Evolutionary conservation across 2,797 vertebrate genomes (phyloP).

Genomic region (Anguilla megastoma): DNA sequence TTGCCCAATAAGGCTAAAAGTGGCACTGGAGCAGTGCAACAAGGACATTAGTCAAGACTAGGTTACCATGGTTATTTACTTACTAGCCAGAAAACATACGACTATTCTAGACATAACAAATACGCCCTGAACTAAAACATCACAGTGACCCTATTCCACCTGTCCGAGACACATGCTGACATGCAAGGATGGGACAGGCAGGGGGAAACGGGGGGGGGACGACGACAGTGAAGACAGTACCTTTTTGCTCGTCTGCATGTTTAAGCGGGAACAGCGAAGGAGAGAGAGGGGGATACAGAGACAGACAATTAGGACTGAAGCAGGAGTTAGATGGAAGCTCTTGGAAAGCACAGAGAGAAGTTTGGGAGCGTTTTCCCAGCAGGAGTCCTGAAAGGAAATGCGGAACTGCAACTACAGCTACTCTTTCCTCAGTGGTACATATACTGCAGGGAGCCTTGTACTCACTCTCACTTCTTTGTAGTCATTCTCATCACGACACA

Average conservation of each 20-base stretch:
- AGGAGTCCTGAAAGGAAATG: neutral
- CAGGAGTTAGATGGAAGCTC: neutral
- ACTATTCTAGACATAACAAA: slow-evolving; percentile 4
- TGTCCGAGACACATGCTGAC: neutral
- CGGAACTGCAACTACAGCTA: neutral
- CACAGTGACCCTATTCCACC: neutral
- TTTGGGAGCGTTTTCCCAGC: neutral
- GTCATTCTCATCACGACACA: neutral
- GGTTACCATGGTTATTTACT: neutral
- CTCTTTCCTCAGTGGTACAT: neutral
- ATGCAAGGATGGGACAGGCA: neutral
- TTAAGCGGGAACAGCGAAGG: slow-evolving; percentile 33
- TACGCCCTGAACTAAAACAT: neutral
- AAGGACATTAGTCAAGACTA: neutral
- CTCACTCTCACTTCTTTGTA: neutral
- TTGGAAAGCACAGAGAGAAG: neutral
- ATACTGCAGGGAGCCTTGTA: neutral
- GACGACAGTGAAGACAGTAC: slow-evolving; percentile 63
- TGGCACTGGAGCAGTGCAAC: neutral
- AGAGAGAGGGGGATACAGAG: rapidly evolving
- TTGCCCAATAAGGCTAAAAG: neutral
- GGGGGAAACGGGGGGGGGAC: slow-evolving; percentile 19
- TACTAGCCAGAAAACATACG: neutral
- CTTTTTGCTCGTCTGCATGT: slow-evolving; percentile 82
- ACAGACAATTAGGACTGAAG: slow-evolving; percentile 14